Base-by-base conservation (phyloP, 2,113 vertebrate genomes). In the Dendropsophus ebraccatus region DNA sequence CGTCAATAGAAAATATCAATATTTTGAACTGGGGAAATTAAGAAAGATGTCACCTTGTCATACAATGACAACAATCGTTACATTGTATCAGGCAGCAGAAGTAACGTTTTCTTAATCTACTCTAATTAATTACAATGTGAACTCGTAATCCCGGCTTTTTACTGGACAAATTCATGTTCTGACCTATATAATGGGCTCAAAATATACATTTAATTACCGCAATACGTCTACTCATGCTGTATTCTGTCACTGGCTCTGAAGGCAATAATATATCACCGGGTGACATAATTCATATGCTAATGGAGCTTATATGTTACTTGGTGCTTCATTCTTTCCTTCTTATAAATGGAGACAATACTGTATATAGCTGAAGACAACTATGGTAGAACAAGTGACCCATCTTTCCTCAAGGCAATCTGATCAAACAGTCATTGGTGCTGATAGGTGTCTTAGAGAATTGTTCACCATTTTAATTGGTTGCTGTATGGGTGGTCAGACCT, bases 21-120 rank as follows among this genome's bases (percentile, higher is more conserved):
- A 54, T 37, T n/a, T 21, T n/a, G 54, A 80, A 60, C n/a, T 35
- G 32, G 21, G 37, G 76, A 79, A 32, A 79, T 80, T 16, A 80
- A 16, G 21, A 60, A 23, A 37, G 17, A 56, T 58, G 25, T 76
- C 73, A 28, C 75, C 47, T 54, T 54, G 49, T 23, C 17, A 56
- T 16, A 11, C 14, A 19, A 56, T 54, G 14, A 30, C 49, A 77
- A 28, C 25, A n/a, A 54, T 21, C 8, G 17, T 56, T 77, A 21
- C 30, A 54, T 17, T 32, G 75, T 50, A 54, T 50, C 14, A 76
- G 73, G 5, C 72, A 74, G 23, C 41, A 74, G 23, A 52, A 47
- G 23, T 77, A 35, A 54, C 54, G 25, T 35, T 21, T 17, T 21
- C 28, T 21, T 25, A 41, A 3, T 41, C 8, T 41, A 41, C 3